Evolutionary conservation across 2,797 vertebrate species (phyloP).

Genomic region (Acanthurus tractus): DNA sequence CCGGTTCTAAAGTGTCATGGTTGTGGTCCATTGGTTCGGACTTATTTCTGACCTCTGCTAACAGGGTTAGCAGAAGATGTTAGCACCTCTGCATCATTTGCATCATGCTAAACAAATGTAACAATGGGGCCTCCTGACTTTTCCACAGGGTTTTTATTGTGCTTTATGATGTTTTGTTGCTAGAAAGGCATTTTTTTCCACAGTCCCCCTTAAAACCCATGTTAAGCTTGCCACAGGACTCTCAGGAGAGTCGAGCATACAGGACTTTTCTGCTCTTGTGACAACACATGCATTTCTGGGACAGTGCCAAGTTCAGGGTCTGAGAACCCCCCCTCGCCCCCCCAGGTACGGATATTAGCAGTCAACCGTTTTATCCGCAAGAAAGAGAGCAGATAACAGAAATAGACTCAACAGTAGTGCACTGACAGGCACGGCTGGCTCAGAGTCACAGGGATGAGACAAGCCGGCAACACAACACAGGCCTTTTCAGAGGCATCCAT

Average conservation of each 20-base stretch:
- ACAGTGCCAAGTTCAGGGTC: conserved; percentile 28
- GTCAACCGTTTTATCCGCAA: conserved; percentile 55
- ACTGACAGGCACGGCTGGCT: conserved; percentile 73
- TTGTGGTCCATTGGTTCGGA: conserved; percentile 3
- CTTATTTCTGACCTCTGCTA: conserved; percentile 13
- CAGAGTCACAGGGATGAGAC: conserved; percentile 74
- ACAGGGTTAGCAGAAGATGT: no score
- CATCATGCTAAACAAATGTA: background rate
- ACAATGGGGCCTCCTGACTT: background rate
- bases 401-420: conserved; percentile 63
- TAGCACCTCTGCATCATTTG: background rate
- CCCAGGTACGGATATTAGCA: conserved; percentile 66
- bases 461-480: conserved; percentile 68
- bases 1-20: background rate
- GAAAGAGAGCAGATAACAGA: conserved; percentile 61
- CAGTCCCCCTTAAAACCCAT: background rate
- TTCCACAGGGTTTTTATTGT: background rate
- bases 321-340: conserved; percentile 14
- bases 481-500: conserved; percentile 82
- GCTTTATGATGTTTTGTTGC: background rate
- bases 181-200: conserved; percentile 1
- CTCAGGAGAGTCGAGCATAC: background rate
- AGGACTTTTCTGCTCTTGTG: conserved; percentile 22
- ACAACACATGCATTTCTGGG: conserved; percentile 32
- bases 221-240: background rate